A percentile compares a stretch with the other conserved stretches of the same genome.
Evolutionary conservation across 2,113 vertebrate genomes (phyloP).

Genomic region (Dinomys branickii): DNA sequence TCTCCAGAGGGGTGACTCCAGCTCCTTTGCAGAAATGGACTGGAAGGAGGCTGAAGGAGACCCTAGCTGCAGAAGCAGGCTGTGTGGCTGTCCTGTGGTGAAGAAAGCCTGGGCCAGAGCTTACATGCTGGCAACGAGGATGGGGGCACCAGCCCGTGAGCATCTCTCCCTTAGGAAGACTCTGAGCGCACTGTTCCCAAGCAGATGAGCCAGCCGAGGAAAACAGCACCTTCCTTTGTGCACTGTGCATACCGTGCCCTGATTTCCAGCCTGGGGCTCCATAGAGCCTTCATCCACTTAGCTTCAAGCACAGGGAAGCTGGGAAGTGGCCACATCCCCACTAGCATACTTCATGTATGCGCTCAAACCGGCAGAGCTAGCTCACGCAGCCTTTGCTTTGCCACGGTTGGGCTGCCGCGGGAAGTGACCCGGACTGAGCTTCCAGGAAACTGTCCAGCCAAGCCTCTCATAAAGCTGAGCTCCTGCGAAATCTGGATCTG

Average conservation of each 20-base stretch:
- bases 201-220: background rate
- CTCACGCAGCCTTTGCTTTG: background rate
- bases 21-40: background rate
- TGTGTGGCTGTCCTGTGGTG: background rate
- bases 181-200: background rate
- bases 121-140: background rate
- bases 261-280: background rate
- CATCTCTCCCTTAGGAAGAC: background rate
- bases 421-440: background rate
- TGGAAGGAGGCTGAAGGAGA: background rate
- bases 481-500: background rate
- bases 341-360: accelerated
- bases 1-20: background rate
- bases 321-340: background rate
- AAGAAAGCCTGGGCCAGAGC: background rate
- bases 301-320: background rate
- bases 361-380: background rate
- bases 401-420: background rate
- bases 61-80: background rate
- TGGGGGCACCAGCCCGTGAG: background rate
- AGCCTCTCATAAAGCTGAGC: background rate
- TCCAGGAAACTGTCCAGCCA: background rate
- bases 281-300: background rate
- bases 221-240: background rate
- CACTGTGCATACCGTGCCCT: background rate